These are phyloP conservation scores for Hesperophylax magnus DNA, from an alignment of 1,140 invertebrate genomes.

Conservation along the genomic window DNA sequence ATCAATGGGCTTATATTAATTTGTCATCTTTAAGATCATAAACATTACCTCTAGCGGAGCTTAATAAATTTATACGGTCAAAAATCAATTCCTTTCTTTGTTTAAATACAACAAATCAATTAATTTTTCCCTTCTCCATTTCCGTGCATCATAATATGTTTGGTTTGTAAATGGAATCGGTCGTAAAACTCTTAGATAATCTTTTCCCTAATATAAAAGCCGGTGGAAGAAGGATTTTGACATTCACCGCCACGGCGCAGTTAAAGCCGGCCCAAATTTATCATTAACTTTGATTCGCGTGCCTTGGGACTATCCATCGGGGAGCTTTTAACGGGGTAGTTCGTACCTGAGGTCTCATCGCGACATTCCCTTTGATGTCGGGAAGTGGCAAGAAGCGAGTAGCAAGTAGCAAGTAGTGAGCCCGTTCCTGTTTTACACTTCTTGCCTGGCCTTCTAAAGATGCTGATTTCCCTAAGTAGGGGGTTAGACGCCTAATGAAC, in stretches of 20 bases:
- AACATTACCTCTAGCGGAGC: too few relatives aligned
- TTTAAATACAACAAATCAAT: too few relatives aligned
- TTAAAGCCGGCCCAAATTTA: constrained; percentile 22
- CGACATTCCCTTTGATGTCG: constrained; percentile 29
- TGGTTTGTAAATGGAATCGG: too few relatives aligned
- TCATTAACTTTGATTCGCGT: constrained; percentile 33
- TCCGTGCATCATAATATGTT: too few relatives aligned
- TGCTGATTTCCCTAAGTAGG: not conserved
- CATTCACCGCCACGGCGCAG: constrained; percentile 14
- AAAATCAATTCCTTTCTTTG: too few relatives aligned
- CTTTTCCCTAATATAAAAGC: too few relatives aligned
- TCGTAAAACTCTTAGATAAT: too few relatives aligned
- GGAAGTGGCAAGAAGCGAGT: constrained; percentile 16
- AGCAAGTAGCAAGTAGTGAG: not conserved
- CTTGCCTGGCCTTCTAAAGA: not conserved
- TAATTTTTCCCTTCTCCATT: too few relatives aligned
- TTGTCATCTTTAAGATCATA: too few relatives aligned
- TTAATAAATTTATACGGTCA: too few relatives aligned
- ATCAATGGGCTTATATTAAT: too few relatives aligned
- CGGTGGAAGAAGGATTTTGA: not conserved
- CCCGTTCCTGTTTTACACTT: not conserved
- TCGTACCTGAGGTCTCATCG: not conserved
- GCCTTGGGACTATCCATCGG: not conserved
- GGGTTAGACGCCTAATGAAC: not conserved
- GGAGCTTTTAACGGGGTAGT: not conserved